Evolutionary conservation across 1,140 invertebrate genomes (phyloP).

Genomic region (Zaprionus camerounensis): DNA sequence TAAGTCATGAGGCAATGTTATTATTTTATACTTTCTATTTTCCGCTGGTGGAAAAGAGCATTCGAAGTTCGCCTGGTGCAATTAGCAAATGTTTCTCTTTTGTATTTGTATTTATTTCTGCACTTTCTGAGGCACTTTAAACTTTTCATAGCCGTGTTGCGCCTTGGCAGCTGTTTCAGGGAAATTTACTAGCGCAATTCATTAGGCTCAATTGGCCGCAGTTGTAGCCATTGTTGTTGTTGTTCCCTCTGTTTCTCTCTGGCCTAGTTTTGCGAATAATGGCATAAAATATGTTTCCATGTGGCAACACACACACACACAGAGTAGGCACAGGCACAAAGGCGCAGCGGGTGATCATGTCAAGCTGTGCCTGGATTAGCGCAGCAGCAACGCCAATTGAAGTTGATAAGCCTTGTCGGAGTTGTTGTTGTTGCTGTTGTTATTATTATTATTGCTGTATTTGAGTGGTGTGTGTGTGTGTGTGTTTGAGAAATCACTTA

Average conservation of each 20-base stretch:
- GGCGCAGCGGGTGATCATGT: constrained; percentile 69
- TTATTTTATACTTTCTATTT: not conserved
- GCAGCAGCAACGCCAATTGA: constrained; percentile 41
- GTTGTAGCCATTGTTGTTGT: constrained; percentile 35
- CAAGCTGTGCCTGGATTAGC: constrained; percentile 48
- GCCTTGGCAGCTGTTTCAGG: constrained; percentile 56
- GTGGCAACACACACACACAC: constrained; percentile 46
- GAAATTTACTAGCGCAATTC: constrained; percentile 71
- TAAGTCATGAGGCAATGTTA: too few relatives aligned
- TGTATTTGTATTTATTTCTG: constrained; percentile 43
- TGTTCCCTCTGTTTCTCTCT: constrained; percentile 38
- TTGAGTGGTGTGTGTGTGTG: constrained; percentile 11
- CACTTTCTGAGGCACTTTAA: constrained; percentile 64
- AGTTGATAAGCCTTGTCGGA: constrained; percentile 60
- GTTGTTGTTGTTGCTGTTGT: constrained; percentile 26
- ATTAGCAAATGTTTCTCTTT: constrained; percentile 1
- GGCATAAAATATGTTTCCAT: constrained; percentile 73
- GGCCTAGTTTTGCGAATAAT: constrained; percentile 71
- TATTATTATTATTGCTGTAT: constrained; percentile 27
- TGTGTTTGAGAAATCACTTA: constrained; percentile 66
- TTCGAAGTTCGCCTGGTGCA: not conserved
- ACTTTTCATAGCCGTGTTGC: constrained; percentile 63
- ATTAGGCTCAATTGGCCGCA: constrained; percentile 66
- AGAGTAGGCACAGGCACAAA: constrained; percentile 27
- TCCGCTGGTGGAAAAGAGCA: not conserved